Conservation (phyloP, 2,888 invertebrate genomes). For the Platycheirus albimanus region DNA sequence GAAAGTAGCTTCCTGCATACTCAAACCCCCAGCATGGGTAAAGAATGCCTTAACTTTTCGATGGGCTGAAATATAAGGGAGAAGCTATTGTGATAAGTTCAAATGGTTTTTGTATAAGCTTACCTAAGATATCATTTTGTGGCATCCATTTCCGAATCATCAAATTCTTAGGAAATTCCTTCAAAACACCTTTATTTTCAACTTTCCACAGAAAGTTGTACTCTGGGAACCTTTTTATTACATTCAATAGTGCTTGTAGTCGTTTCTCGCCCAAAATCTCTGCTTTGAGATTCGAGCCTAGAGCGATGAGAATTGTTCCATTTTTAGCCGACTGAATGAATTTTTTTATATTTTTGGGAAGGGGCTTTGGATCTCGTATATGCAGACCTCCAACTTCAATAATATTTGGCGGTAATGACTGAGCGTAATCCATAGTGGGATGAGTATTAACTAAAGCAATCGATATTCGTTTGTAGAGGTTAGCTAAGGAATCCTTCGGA, state of each 20-base stretch:
- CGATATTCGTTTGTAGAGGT: no score
- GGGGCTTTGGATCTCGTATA: constrained; percentile 76
- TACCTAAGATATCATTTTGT: constrained; percentile 78
- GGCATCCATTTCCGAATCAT: constrained; percentile 61
- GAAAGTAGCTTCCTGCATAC: constrained; percentile 75
- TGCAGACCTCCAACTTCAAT: constrained; percentile 81
- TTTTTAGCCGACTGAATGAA: constrained; percentile 78
- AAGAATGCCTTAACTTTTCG: constrained; percentile 75
- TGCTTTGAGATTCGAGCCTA: constrained; percentile 78
- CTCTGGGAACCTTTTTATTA: constrained; percentile 76
- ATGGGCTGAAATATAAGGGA: constrained; percentile 59
- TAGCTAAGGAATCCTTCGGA: no score
- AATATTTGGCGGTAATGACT: constrained; percentile 79
- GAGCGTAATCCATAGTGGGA: constrained; percentile 78
- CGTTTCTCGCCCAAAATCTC: constrained; percentile 63
- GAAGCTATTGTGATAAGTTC: no score
- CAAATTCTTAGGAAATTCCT: constrained; percentile 75
- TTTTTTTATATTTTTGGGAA: constrained; percentile 76
- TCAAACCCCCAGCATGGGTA: constrained; percentile 75
- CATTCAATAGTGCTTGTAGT: constrained; percentile 56
- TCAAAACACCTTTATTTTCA: constrained; percentile 57
- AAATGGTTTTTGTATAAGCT: neutral
- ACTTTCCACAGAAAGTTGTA: constrained; percentile 82
- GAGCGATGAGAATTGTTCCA: constrained; percentile 79
- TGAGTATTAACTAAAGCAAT: constrained; percentile 79